These are phyloP conservation scores for Tichodroma muraria DNA, from an alignment of 2,113 vertebrate genomes.

Conservation along the genomic window DNA sequence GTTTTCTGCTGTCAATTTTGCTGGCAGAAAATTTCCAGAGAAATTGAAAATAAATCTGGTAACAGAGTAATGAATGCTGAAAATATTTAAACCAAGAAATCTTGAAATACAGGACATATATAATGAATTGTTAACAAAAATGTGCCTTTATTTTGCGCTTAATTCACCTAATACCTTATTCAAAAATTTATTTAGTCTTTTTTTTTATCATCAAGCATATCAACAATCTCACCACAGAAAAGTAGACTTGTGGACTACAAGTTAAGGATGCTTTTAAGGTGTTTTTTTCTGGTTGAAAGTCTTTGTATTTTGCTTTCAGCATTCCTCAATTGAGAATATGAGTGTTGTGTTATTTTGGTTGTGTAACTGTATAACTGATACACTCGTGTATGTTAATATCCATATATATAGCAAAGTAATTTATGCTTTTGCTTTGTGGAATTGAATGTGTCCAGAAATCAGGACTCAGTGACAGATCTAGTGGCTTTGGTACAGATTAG, in stretches of 20 bases:
- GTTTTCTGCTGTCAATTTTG: background rate
- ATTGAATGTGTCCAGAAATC: background rate
- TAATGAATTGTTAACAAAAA: background rate
- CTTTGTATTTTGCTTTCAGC: background rate
- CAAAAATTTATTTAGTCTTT: background rate
- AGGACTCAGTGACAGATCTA: background rate
- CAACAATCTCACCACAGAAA: background rate
- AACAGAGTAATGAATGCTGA: background rate
- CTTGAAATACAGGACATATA: background rate
- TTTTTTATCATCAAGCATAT: background rate
- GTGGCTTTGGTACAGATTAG: background rate
- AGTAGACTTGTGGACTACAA: background rate
- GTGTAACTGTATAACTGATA: background rate
- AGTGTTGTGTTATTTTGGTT: background rate
- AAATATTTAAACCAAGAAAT: background rate
- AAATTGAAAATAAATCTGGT: background rate
- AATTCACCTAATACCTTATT: background rate
- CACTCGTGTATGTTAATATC: rapidly evolving
- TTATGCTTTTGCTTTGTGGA: background rate
- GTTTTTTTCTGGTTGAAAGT: background rate
- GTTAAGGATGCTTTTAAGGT: background rate
- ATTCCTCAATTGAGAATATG: background rate
- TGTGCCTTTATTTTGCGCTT: background rate
- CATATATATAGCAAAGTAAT: background rate
- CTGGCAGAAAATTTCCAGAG: background rate